Evolutionary conservation across 2,113 vertebrate species (phyloP), one percentile per base, ranked within the genome.

Genomic region (Clarias batrachus): DNA sequence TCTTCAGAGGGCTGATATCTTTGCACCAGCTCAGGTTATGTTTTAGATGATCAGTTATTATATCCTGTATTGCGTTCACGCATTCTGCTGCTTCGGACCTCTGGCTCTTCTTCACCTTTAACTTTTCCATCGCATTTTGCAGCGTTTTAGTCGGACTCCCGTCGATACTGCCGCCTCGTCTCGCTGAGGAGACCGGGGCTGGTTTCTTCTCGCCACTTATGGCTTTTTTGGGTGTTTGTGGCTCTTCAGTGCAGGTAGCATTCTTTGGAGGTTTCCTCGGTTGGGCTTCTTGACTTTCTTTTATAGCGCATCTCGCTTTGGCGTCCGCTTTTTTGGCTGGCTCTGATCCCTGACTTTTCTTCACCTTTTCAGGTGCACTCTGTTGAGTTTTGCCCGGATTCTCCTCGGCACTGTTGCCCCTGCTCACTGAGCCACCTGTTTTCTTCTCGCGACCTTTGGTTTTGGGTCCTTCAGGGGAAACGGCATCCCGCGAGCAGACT

Each of bases 11-110:
- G 4, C 82, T 6, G 7, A 93, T 86, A 0, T 89, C n/a, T 71
- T 77, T 82, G 77, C 94, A 94, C 82, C 54, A 90, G 2, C 14
- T 0, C 0, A 86, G 83, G 0, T 76, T 66, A 0, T 54, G 0
- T 89, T 88, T 89, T n/a, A 94, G 41, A 81, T 93, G 76, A 2
- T 0, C 3, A 0, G 83, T 52, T 21, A 94, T 89, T 17, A 1
- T 2, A 0, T 0, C 4, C 21, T 30, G 62, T 2, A 93, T 82
- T 0, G 8, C 0, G 71, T 94, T 95, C 14, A 94, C 68, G 12
- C 88, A 65, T 19, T 17, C 0, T 27, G 92, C 16, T 6, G 90
- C 17, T 0, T 86, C 59, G 0, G 27, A 1, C 86, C 3, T 89
- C 0, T 90, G 48, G 0, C 0, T 1, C 57, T 0, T 90, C 33